Conservation (phyloP, 2,888 invertebrate species). For the Epinotia nisella region DNA sequence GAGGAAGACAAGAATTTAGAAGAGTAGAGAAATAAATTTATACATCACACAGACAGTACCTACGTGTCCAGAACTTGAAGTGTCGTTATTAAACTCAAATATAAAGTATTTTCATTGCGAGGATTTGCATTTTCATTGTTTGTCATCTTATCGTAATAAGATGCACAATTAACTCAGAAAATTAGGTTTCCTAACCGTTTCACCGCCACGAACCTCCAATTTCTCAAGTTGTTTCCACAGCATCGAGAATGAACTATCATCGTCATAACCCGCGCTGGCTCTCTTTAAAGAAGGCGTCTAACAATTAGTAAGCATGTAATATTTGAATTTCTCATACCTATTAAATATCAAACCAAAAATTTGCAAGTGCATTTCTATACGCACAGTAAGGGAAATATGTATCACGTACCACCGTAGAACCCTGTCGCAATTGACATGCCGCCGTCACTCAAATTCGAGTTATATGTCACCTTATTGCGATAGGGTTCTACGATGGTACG, state of each 20-base stretch:
- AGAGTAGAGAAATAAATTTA: slow-evolving; percentile 48
- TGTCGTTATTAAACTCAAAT: background rate
- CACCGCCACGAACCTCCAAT: background rate
- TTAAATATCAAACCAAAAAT: background rate
- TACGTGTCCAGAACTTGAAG: background rate
- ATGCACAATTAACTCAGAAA: background rate
- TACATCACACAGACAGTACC: slow-evolving; percentile 77
- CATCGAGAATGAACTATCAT: too few species aligned
- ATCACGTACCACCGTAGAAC: too few species aligned
- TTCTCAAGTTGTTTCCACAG: background rate
- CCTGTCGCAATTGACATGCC: too few species aligned
- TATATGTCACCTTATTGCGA: too few species aligned
- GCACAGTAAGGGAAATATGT: too few species aligned
- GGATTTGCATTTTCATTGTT: background rate
- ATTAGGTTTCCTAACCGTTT: background rate
- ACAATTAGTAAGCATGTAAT: background rate
- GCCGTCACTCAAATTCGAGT: too few species aligned
- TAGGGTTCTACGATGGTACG: too few species aligned
- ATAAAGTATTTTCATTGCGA: background rate
- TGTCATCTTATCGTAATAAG: background rate
- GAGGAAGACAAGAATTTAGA: slow-evolving; percentile 56
- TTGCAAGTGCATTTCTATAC: background rate
- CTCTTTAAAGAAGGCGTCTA: too few species aligned
- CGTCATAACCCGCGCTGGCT: background rate
- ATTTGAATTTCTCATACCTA: background rate